These are phyloP conservation scores for Pavo muticus DNA, from an alignment of 2,113 vertebrate species.

Conservation along the genomic window DNA sequence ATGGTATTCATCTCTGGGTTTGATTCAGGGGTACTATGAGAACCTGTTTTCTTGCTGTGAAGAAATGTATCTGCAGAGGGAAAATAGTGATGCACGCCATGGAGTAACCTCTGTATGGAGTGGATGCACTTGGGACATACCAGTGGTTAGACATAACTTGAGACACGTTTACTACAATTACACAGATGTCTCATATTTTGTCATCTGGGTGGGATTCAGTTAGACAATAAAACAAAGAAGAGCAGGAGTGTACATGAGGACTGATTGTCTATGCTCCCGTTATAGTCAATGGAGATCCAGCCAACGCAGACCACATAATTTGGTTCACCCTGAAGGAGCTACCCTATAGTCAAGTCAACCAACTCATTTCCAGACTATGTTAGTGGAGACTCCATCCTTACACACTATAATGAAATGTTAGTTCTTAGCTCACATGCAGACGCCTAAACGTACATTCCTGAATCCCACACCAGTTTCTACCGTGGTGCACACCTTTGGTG, in stretches of 20 bases:
- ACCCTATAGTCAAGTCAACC: background rate
- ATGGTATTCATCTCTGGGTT: background rate
- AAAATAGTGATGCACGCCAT: background rate
- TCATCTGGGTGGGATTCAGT: background rate
- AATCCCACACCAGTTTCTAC: background rate
- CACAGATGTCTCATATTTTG: background rate
- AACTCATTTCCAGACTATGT: background rate
- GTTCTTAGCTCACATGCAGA: background rate
- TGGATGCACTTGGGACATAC: background rate
- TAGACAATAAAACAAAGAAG: rapidly evolving
- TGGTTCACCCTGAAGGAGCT: background rate
- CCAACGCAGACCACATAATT: background rate
- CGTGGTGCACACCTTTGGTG: background rate
- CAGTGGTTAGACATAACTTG: background rate
- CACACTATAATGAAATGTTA: background rate
- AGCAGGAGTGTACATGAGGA: rapidly evolving
- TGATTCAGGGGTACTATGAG: background rate
- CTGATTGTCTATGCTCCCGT: background rate
- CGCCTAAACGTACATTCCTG: background rate
- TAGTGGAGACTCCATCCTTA: background rate
- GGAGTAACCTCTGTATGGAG: background rate
- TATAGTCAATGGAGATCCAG: background rate
- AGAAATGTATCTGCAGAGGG: background rate
- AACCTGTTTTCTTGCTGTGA: background rate
- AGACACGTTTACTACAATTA: background rate